phyloP scores from a whole-genome alignment of 2,888 invertebrate genomes.

The Acanthoscelides obtectus region DNA sequence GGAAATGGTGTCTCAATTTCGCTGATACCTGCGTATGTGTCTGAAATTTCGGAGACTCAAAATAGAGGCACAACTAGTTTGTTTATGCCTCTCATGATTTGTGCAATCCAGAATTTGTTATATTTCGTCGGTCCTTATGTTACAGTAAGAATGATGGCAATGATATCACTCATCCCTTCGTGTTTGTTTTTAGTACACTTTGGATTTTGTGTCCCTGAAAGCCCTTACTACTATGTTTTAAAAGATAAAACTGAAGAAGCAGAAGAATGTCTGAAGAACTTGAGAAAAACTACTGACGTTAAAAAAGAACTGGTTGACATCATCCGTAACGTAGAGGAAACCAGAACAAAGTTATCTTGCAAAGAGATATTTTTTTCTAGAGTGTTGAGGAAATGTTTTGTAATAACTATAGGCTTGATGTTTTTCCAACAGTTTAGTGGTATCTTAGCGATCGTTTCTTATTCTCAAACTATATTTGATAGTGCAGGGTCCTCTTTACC shows the following conservation, averaged over 20 bases:
- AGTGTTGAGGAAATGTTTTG: constrained; percentile 36
- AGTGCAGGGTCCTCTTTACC: constrained; percentile 43
- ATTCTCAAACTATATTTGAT: constrained; percentile 66
- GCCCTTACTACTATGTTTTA: constrained; percentile 24
- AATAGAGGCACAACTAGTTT: constrained; percentile 56
- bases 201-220: constrained; percentile 27
- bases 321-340: constrained; percentile 14
- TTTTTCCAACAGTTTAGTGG: constrained; percentile 49
- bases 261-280: constrained; percentile 57
- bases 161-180: constrained; percentile 23
- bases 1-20: constrained; percentile 66
- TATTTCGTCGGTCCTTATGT: constrained; percentile 27
- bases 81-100: constrained; percentile 21
- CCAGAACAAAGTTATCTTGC: constrained; percentile 12
- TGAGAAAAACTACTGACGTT: constrained; percentile 38
- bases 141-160: constrained; percentile 21
- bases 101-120: constrained; percentile 20
- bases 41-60: constrained; percentile 76
- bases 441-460: constrained; percentile 72
- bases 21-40: constrained; percentile 77
- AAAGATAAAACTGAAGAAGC: constrained; percentile 54
- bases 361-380: constrained; percentile 17
- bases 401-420: constrained; percentile 38
- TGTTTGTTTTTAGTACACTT: constrained; percentile 24
- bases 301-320: constrained; percentile 26